Base-by-base conservation (phyloP, 2,888 invertebrate genomes). In the Drosophila recens region DNA sequence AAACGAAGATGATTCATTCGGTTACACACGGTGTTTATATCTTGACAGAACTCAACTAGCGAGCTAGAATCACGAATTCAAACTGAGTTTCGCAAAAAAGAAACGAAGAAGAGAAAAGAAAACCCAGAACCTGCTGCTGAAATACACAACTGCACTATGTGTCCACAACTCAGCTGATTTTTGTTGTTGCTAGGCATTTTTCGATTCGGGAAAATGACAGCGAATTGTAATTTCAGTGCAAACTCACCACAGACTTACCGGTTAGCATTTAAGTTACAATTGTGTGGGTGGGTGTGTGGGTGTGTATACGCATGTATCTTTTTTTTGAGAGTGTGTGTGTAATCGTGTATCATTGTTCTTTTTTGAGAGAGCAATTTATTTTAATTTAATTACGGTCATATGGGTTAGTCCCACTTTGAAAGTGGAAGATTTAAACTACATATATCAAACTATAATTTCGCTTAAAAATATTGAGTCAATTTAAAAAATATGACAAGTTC, bases 11-110 rank as follows among this genome's bases (percentile, higher is more conserved):
- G 80, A 80, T 83, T 80, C 80, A 80, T 80, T 83, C 67, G 80
- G 57, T 68, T 66, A 65, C 27, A 27, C 1, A 27, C 64, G 80
- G 70, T 75, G 59, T 64, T 40, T 58, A 48, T 75, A 79, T 72
- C 72, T 72, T 67, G 78, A 48, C 77, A 80, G 57, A 36, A 46
- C 56, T 45, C 89, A 88, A 88, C 86, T 82, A 82, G 75, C 81
- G 75, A 74, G 82, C 79, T 81, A 82, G 86, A 80, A 81, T 79
- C 80, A 75, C 79, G 79, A 90, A 85, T 85, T 76, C 76, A 87
- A 90, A 90, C 90, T 89, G 86, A 88, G 80, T 90, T 90, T 79
- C 64, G 86, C 78, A 58, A 82, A 80, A 67, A 75, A 66, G 56
- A 76, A 70, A 57, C 30, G 30, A 30, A 8, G 30, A 30, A 70